These are phyloP conservation scores for Semicossyphus pulcher DNA, from an alignment of 2,113 vertebrate genomes.

Conservation along the genomic window DNA sequence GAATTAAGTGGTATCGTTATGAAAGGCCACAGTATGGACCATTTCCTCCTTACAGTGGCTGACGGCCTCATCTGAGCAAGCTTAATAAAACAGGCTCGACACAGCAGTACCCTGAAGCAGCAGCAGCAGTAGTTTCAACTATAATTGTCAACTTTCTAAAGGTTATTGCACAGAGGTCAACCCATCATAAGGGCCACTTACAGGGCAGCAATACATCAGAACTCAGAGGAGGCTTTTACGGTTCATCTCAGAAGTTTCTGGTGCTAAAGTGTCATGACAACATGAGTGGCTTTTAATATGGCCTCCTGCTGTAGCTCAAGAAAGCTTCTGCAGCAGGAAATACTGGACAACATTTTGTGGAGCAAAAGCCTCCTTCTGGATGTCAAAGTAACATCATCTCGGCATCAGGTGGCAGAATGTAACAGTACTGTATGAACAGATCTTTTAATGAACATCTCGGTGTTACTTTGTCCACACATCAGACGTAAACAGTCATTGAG, in stretches of 20 bases:
- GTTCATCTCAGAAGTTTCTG: slow-evolving; percentile 4
- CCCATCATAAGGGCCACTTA: slow-evolving; percentile 16
- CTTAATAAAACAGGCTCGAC: background rate
- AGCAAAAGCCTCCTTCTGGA: background rate
- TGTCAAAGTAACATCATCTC: background rate
- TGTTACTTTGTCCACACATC: background rate
- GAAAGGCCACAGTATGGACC: slow-evolving; percentile 19
- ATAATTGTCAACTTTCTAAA: slow-evolving; percentile 10
- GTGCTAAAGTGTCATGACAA: slow-evolving; percentile 29
- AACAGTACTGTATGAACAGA: background rate
- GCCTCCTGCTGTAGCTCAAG: background rate
- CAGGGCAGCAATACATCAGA: background rate
- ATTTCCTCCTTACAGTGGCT: background rate
- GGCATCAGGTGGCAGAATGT: background rate
- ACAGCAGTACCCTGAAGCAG: background rate
- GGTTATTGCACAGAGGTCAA: slow-evolving; percentile 24
- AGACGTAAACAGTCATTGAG: background rate
- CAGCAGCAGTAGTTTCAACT: slow-evolving; percentile 10
- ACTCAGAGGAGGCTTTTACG: slow-evolving; percentile 15
- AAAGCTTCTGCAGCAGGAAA: background rate
- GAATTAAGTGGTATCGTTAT: background rate
- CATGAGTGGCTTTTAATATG: slow-evolving; percentile 8
- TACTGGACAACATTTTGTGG: background rate
- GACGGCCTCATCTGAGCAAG: background rate
- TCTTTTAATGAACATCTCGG: background rate